Evolutionary conservation across 2,797 vertebrate genomes (phyloP), one percentile per base, ranked within the genome.

Genomic region (Siniperca scherzeri): DNA sequence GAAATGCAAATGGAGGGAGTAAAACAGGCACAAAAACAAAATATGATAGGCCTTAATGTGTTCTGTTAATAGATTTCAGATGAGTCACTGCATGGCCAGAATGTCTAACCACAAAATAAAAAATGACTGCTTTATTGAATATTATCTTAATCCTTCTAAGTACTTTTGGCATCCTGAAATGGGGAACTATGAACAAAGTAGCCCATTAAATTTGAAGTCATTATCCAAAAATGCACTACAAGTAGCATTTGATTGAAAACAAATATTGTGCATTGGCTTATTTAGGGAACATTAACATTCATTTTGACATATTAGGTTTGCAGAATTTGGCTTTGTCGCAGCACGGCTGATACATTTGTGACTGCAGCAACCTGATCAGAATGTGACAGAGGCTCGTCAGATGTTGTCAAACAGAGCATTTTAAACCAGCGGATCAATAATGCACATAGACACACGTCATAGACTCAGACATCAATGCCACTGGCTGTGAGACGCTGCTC

Each of bases 101-200:
- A 73, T 84, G 48, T 74, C 8, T 67, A 52, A 56, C 40, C 38
- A 36, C 44, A 70, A 83, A 81, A 74, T 78, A 22, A 74, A 82
- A 70, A 59, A 66, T 1, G 7, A 67, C 21, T 74, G 36, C 66
- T 85, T 82, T 71, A 77, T 67, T 81, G 55, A 91, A 88, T 85
- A 77, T 80, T 81, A 85, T 86, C 77, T 71, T 78, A 74, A 87
- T 88, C 77, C 61, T 68, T 75, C 56, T 50, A 76, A 88, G 70
- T 77, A 82, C 64, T 55, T 80, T 67, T 80, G 70, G 52, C 64
- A 69, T 25, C 61, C 55, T 80, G 27, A 77, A 82, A 86, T 67
- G 33, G 36, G 71, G 55, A 21, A 75, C 64, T 64, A 53, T 84
- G 27, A 87, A 75, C 36, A 81, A 78, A 88, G 84, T 74, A 55